Percentiles rank a stretch among this genome's conserved stretches.
Evolutionary conservation across 2,797 vertebrate genomes (phyloP).

Genomic region (Taeniopygia guttata): DNA sequence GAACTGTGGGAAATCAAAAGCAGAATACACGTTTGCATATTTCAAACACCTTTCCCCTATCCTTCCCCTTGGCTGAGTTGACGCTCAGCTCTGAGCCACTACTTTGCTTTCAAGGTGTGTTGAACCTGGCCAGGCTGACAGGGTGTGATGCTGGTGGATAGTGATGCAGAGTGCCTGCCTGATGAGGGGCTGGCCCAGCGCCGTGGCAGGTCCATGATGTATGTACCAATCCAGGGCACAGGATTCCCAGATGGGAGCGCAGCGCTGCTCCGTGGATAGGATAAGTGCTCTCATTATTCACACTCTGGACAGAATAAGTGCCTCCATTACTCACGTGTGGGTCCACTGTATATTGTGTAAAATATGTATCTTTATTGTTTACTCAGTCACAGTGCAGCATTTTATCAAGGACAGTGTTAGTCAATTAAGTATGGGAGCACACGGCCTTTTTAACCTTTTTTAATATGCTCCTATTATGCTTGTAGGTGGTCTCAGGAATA

Average conservation of each 20-base stretch:
- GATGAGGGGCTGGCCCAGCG: neutral
- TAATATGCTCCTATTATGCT: neutral
- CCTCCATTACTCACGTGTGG: conserved; percentile 18
- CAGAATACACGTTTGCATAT: neutral
- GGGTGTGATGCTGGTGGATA: neutral
- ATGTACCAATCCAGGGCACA: neutral
- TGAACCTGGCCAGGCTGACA: neutral
- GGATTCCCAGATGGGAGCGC: neutral
- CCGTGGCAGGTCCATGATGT: neutral
- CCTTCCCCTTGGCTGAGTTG: neutral
- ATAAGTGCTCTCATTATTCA: conserved; percentile 60
- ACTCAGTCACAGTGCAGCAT: neutral
- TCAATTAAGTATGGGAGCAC: neutral
- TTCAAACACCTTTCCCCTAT: neutral
- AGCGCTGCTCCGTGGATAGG: accelerated
- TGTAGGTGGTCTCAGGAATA: neutral
- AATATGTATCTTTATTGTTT: conserved; percentile 39
- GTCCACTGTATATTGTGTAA: neutral
- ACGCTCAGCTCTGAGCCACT: neutral
- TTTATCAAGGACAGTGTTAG: neutral
- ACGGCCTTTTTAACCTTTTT: neutral
- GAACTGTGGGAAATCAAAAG: neutral
- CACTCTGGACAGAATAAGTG: conserved; percentile 31
- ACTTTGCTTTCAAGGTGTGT: neutral
- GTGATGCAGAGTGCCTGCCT: neutral